phyloP scores from a whole-genome alignment of 2,888 invertebrate genomes.

The Andrena marginata region DNA sequence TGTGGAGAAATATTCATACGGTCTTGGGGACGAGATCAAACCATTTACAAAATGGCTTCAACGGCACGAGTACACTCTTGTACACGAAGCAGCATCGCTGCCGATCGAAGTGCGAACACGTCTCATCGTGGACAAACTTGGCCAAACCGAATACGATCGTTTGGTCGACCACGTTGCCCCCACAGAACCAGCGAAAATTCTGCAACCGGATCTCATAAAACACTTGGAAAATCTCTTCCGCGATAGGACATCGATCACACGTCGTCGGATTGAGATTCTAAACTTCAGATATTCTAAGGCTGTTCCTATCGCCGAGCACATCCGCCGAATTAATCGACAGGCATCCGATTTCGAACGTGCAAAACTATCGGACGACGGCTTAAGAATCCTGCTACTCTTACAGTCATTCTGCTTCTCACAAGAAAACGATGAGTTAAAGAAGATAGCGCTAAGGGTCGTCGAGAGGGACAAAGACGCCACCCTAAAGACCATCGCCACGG shows the following conservation, averaged over 20 bases:
- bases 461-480: conserved; percentile 3
- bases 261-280: conserved; percentile 8
- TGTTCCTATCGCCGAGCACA: conserved; percentile 3
- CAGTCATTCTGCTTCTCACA: neutral
- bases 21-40: neutral
- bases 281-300: conserved; percentile 2
- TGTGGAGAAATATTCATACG: too few relatives aligned
- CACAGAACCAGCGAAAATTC: neutral
- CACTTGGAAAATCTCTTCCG: neutral
- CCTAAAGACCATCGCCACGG: neutral
- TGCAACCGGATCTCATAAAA: too few relatives aligned
- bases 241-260: conserved; percentile 4
- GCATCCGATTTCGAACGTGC: conserved; percentile 13
- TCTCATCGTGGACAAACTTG: neutral
- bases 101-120: neutral
- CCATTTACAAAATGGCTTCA: neutral
- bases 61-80: neutral
- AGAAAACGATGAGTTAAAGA: neutral
- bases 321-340: conserved; percentile 15
- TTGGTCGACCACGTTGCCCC: neutral
- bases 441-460: neutral
- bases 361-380: neutral
- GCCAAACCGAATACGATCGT: too few relatives aligned
- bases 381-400: neutral
- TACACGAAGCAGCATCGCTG: neutral